Conservation (phyloP, 2,113 vertebrate species). For the Halichoerus grypus region DNA sequence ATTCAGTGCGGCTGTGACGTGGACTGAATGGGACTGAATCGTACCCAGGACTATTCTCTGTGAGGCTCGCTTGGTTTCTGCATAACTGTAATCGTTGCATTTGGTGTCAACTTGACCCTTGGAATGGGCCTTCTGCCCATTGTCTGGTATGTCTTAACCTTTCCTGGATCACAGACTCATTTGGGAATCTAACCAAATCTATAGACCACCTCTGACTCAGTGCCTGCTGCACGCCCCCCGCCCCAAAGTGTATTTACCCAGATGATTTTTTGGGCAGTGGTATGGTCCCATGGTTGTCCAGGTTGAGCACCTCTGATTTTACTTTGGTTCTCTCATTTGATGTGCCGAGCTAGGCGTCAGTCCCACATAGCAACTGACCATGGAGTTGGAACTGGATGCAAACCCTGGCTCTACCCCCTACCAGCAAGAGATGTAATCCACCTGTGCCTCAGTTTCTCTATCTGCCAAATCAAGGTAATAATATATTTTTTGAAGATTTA, state of each 20-base stretch:
- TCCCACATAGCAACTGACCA: accelerated
- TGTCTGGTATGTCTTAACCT: background rate
- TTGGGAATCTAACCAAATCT: background rate
- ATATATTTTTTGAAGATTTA: background rate
- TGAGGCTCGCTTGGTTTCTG: background rate
- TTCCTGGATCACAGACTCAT: background rate
- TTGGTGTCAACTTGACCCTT: background rate
- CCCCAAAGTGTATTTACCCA: background rate
- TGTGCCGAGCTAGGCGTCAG: background rate
- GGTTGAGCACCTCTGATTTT: background rate
- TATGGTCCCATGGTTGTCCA: background rate
- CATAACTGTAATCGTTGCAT: background rate
- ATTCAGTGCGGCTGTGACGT: background rate
- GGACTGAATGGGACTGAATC: background rate
- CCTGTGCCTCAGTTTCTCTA: background rate
- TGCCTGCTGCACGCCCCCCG: accelerated
- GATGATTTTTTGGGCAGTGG: background rate
- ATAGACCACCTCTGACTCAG: background rate
- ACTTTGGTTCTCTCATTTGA: background rate
- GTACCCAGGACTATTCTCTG: background rate
- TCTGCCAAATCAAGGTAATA: background rate
- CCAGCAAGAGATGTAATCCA: background rate
- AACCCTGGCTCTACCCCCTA: background rate
- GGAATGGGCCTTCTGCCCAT: background rate
- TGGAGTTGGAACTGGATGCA: background rate